These are phyloP conservation scores for Xenopus laevis DNA, from an alignment of 2,113 vertebrate species.

Conservation along the genomic window DNA sequence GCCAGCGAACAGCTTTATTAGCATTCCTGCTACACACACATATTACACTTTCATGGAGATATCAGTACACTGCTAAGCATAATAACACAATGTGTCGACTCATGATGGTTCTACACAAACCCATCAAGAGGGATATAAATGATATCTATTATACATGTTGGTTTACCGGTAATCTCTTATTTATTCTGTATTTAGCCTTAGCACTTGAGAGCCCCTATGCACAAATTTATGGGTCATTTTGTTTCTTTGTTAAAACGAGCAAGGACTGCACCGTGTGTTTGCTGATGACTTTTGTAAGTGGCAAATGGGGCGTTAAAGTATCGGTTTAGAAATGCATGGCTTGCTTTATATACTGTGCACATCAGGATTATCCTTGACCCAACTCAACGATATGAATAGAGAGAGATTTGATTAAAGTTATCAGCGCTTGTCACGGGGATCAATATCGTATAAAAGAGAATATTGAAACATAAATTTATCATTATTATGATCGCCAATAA, in stretches of 20 bases:
- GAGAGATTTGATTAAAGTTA: constrained; percentile 26
- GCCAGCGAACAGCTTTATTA: too few relatives aligned
- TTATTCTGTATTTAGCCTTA: too few relatives aligned
- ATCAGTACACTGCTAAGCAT: too few relatives aligned
- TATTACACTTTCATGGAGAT: too few relatives aligned
- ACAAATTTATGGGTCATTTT: too few relatives aligned
- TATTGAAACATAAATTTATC: constrained; percentile 72
- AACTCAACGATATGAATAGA: constrained; percentile 12
- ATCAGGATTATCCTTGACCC: background rate
- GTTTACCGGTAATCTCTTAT: background rate
- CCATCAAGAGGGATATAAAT: too few relatives aligned
- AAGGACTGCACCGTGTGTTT: constrained; percentile 12
- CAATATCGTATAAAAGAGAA: constrained; percentile 64
- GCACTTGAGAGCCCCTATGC: too few relatives aligned
- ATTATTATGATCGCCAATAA: constrained; percentile 69
- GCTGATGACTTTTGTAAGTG: background rate
- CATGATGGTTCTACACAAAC: too few relatives aligned
- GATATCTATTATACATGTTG: too few relatives aligned
- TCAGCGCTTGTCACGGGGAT: constrained; percentile 55
- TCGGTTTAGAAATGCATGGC: background rate
- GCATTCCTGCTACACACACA: too few relatives aligned
- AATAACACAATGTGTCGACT: too few relatives aligned
- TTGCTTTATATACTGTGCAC: background rate
- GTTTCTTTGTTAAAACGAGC: background rate
- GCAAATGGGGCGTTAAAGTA: background rate